Percentiles rank a stretch among this genome's conserved stretches.
Conservation (phyloP, 1,140 invertebrate species). For the Zaprionus vittiger region DNA sequence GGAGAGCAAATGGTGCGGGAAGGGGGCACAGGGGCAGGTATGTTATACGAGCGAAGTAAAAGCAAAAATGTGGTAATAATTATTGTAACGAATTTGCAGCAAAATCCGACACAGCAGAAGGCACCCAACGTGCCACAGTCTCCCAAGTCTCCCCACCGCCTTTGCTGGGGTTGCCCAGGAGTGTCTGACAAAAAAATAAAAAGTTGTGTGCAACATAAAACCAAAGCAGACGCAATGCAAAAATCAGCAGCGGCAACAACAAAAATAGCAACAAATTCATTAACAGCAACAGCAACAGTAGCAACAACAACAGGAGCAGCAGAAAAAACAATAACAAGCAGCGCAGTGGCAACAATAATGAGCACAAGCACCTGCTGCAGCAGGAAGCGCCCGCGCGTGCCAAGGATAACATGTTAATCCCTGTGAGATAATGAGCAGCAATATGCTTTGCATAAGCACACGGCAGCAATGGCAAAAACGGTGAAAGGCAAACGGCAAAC, state of each 20-base stretch:
- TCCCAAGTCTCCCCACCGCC: not conserved
- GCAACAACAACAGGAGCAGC: slow-evolving; percentile 11
- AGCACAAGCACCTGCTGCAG: slow-evolving; percentile 17
- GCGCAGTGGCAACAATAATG: slow-evolving; percentile 22
- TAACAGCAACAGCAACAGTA: slow-evolving; percentile 33
- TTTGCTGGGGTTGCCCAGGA: not conserved
- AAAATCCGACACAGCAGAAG: slow-evolving; percentile 12
- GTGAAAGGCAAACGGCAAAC: not conserved
- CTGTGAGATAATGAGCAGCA: slow-evolving; percentile 77
- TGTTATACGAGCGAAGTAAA: slow-evolving; percentile 1
- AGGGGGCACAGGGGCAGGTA: not conserved
- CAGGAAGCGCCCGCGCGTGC: slow-evolving; percentile 62
- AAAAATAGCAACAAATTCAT: slow-evolving; percentile 5
- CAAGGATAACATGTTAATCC: slow-evolving; percentile 78
- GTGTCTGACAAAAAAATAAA: slow-evolving; percentile 2
- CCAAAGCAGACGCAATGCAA: slow-evolving; percentile 62
- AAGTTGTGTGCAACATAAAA: slow-evolving; percentile 30
- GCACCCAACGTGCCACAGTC: not conserved
- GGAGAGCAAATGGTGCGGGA: not conserved
- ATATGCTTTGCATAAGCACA: slow-evolving; percentile 73
- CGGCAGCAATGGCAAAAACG: slow-evolving; percentile 4
- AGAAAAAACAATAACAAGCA: slow-evolving; percentile 8
- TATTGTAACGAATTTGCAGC: slow-evolving; percentile 63
- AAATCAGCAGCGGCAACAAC: slow-evolving; percentile 57
- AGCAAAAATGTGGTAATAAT: slow-evolving; percentile 69